These are phyloP conservation scores for Pterostichus madidus DNA, from an alignment of 2,888 invertebrate genomes.

Conservation along the genomic window DNA sequence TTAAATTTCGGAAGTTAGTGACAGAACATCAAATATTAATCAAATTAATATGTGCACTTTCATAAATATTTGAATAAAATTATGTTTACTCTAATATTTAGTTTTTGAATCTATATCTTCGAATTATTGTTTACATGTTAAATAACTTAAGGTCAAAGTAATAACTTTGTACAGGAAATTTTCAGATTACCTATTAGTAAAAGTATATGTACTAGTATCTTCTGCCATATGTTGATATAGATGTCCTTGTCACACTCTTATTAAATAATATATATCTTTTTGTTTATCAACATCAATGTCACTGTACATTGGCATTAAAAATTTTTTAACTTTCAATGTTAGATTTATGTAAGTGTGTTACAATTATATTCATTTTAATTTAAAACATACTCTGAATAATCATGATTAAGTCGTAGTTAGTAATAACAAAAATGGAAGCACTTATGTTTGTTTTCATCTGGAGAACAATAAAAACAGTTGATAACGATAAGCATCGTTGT, in stretches of 20 bases:
- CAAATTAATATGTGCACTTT: background rate
- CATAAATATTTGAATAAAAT: conserved; percentile 20
- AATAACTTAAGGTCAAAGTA: conserved; percentile 37
- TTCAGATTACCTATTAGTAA: conserved; percentile 2
- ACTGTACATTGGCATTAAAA: background rate
- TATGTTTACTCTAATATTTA: background rate
- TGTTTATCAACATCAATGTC: conserved; percentile 14
- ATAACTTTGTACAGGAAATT: conserved; percentile 5
- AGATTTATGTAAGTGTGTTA: background rate
- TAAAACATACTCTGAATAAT: too few species aligned
- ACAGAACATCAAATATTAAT: too few species aligned
- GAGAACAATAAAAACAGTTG: too few species aligned
- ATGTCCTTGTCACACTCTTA: conserved; percentile 22
- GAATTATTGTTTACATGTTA: conserved; percentile 6
- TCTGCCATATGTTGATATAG: conserved; percentile 1
- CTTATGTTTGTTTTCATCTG: too few species aligned
- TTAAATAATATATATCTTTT: conserved; percentile 24
- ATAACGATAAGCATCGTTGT: too few species aligned
- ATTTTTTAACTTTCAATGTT: too few species aligned
- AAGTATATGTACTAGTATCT: background rate
- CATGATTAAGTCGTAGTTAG: too few species aligned
- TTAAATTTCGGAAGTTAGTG: too few species aligned
- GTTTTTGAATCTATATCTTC: background rate
- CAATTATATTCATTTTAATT: background rate
- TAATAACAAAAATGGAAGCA: too few species aligned